Conservation (phyloP, 1,140 invertebrate species). For the Monomorium pharaonis region DNA sequence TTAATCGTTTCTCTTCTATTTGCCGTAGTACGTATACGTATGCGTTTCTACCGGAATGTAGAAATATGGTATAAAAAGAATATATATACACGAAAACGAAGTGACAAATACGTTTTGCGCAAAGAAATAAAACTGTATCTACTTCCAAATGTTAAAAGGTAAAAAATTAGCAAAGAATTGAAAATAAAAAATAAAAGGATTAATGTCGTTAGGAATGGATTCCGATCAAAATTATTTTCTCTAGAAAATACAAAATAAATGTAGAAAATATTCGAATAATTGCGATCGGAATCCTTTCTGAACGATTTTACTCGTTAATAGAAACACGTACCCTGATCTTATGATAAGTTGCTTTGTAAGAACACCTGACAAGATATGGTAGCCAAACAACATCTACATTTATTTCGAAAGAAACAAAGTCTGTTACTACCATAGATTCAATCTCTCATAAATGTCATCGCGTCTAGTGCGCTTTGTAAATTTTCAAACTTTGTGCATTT, state of each 20-base stretch:
- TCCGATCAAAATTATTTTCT: no score
- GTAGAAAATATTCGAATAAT: no score
- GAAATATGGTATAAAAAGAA: not conserved
- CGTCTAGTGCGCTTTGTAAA: not conserved
- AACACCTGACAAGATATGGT: not conserved
- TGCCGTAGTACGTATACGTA: not conserved
- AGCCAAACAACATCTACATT: not conserved
- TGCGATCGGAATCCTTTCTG: no score
- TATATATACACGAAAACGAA: not conserved
- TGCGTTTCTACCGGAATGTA: not conserved
- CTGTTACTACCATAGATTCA: not conserved
- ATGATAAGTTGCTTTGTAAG: not conserved
- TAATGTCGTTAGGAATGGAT: no score
- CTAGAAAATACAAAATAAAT: no score
- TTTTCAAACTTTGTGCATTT: not conserved
- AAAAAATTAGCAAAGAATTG: not conserved
- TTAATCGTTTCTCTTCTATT: constrained; percentile 2
- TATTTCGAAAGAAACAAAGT: not conserved
- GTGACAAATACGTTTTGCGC: not conserved
- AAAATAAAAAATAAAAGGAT: not conserved
- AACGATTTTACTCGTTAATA: no score
- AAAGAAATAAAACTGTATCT: not conserved
- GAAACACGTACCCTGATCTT: no score
- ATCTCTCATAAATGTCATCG: not conserved
- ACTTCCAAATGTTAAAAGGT: not conserved